Evolutionary conservation across 2,797 vertebrate genomes (phyloP).

Genomic region (Toxotes lorentzi): DNA sequence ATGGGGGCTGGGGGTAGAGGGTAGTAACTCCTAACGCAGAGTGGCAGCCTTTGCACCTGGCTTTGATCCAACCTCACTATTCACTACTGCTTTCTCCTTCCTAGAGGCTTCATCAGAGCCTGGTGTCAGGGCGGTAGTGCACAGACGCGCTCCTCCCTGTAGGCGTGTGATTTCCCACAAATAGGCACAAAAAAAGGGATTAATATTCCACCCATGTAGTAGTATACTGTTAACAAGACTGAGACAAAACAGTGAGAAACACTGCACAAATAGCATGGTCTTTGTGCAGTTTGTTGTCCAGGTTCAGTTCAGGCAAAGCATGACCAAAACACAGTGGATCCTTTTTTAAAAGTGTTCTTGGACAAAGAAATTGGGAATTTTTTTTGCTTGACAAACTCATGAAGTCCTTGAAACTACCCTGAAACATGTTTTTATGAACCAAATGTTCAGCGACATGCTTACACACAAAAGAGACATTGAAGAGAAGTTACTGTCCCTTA

Average conservation of each 20-base stretch:
- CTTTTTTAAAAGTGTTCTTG: neutral
- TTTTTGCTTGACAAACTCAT: neutral
- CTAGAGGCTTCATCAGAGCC: slow-evolving; percentile 61
- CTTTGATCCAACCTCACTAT: slow-evolving; percentile 79
- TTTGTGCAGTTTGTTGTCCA: neutral
- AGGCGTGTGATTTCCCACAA: slow-evolving; percentile 45
- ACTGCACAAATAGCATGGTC: neutral
- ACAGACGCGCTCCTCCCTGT: slow-evolving; percentile 25
- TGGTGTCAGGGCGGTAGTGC: slow-evolving; percentile 8
- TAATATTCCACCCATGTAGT: slow-evolving; percentile 17
- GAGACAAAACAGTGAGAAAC: neutral
- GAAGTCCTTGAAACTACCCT: neutral
- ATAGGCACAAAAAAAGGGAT: slow-evolving; percentile 24
- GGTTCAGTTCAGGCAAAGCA: neutral
- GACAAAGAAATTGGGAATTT: neutral
- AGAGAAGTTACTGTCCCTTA: neutral
- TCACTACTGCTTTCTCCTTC: slow-evolving; percentile 74
- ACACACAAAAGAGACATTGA: neutral
- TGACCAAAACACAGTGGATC: neutral
- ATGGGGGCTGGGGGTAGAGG: slow-evolving; percentile 41
- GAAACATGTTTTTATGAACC: neutral
- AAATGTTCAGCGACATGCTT: neutral
- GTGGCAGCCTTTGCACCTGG: slow-evolving; percentile 83
- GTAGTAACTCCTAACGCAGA: slow-evolving; percentile 75
- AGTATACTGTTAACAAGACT: neutral